Conservation (phyloP, 2,888 invertebrate species). For the Hirtodrosophila duncani region DNA sequence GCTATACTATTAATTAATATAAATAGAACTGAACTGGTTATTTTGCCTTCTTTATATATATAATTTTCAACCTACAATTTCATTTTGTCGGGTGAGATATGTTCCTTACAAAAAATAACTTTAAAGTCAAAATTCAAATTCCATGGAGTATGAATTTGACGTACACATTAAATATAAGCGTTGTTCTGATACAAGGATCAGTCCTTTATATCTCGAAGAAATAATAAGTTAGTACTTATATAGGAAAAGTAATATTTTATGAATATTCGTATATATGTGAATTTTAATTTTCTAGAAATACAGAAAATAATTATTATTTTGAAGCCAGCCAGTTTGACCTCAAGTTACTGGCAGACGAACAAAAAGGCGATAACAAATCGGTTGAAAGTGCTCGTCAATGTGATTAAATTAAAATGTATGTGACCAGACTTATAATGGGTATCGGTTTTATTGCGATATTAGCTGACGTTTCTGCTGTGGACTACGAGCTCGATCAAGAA, state of each 20-base stretch:
- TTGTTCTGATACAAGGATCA: not conserved
- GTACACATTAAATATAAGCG: too few relatives aligned
- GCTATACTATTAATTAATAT: too few relatives aligned
- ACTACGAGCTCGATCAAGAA: conserved; percentile 12
- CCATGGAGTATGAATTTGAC: too few relatives aligned
- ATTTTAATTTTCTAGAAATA: conserved; percentile 10
- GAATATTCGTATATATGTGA: not conserved
- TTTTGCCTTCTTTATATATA: too few relatives aligned
- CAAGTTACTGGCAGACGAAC: conserved; percentile 1
- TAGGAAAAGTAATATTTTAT: not conserved
- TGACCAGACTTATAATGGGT: conserved; percentile 36
- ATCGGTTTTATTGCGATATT: conserved; percentile 30
- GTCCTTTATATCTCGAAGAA: conserved; percentile 1
- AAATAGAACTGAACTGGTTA: too few relatives aligned
- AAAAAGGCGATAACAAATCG: conserved; percentile 8
- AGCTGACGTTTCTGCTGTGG: conserved; percentile 13
- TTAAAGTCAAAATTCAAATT: too few relatives aligned
- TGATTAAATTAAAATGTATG: conserved; percentile 35
- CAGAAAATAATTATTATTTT: not conserved
- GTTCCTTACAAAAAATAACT: too few relatives aligned
- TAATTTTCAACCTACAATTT: too few relatives aligned
- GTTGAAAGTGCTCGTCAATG: conserved; percentile 9
- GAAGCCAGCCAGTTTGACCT: conserved; percentile 1
- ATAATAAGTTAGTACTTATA: not conserved
- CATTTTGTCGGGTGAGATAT: too few relatives aligned